Evolutionary conservation across 1,140 invertebrate genomes (phyloP), one percentile per base, ranked within the genome.

Genomic region (Caenorhabditis inopinata): DNA sequence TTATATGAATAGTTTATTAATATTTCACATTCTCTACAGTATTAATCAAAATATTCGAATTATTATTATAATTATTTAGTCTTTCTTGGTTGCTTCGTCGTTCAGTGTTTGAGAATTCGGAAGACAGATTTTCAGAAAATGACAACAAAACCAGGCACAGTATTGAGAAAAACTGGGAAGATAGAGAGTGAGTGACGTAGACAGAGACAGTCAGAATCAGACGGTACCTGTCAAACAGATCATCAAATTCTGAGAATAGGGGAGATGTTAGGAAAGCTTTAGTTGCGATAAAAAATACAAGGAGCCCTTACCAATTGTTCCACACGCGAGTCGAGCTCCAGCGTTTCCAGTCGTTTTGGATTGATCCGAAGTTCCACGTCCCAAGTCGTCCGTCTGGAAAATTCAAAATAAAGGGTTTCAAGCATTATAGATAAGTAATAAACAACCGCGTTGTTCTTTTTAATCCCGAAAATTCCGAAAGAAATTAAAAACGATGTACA

Each of bases 271-370:
- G 16, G 73, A 32, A n/a, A n/a, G n/a, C n/a, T n/a, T n/a, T n/a
- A n/a, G n/a, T n/a, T n/a, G n/a, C n/a, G n/a, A 18, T 1, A 38
- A 48, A 23, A 38, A 11, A 76, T 7, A n/a, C n/a, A n/a, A n/a
- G n/a, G n/a, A n/a, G n/a, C n/a, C n/a, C 62, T 42, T 47, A 80
- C 85, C 81, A 78, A 95, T 93, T 83, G 94, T 92, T 27, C 93
- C 94, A 86, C 94, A 95, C 21, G 92, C 93, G 68, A 93, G 88
- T 35, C 94, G 91, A 16, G 90, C 91, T 11, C 94, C 94, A 21
- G 94, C 93, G 85, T 94, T 93, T 83, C 94, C 94, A 0, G 94
- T 94, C 81, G 91, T 93, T 85, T 90, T 90, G 27, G 93, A 94
- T 82, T 93, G 92, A 0, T 90, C 88, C 83, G 92, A 83, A 51